phyloP scores from a whole-genome alignment of 2,888 invertebrate species.

The Bhutanitis thaidina region DNA sequence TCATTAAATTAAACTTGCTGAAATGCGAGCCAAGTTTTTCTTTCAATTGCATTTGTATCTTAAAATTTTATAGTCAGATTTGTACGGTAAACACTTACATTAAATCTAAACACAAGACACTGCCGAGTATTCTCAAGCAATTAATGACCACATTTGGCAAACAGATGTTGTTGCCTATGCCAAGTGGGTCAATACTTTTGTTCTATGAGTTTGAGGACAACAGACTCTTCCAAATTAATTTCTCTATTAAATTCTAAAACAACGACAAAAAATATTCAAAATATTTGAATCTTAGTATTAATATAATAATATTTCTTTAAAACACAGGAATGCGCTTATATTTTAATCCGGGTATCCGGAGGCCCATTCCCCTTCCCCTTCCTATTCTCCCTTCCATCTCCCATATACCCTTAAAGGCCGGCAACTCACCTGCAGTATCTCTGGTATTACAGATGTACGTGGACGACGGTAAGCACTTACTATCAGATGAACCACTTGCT shows the following conservation, averaged over 20 bases:
- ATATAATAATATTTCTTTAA: no score
- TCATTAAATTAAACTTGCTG: conserved; percentile 2
- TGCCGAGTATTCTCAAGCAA: conserved; percentile 11
- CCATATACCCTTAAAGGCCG: no score
- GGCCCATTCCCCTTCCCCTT: no score
- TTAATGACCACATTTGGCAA: conserved; percentile 20
- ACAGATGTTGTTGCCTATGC: conserved; percentile 15
- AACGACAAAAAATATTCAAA: no score
- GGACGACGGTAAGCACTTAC: no score
- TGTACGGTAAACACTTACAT: conserved; percentile 19
- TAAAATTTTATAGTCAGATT: conserved; percentile 17
- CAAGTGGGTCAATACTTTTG: conserved; percentile 17
- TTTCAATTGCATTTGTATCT: conserved; percentile 11
- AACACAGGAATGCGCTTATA: no score
- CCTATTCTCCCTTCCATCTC: no score
- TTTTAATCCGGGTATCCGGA: no score
- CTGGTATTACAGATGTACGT: no score
- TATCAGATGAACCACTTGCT: no score
- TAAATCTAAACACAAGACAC: conserved; percentile 17
- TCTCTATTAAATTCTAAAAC: no score
- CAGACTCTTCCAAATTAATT: conserved; percentile 4
- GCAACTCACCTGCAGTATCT: no score
- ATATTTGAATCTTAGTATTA: neutral
- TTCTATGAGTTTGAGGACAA: conserved; percentile 4
- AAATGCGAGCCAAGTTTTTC: conserved; percentile 1